Percentiles rank a stretch among this genome's conserved stretches.
These are phyloP conservation scores for Cotesia typhae DNA, from an alignment of 1,140 invertebrate genomes.

Conservation along the genomic window DNA sequence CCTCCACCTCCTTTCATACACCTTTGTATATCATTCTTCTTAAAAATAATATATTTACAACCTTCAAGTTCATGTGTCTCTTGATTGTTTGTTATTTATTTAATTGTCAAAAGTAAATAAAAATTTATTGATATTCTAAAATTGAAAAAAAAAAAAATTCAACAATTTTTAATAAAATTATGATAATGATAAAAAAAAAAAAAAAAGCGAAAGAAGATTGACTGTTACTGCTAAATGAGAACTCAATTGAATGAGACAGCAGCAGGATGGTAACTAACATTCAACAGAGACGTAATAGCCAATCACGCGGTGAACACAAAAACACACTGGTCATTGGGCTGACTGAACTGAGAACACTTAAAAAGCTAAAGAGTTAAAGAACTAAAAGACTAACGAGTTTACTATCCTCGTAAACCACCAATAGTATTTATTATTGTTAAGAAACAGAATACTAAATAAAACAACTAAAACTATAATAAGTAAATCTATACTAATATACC, in stretches of 20 bases:
- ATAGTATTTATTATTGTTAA: conserved; percentile 31
- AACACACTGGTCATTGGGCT: conserved; percentile 40
- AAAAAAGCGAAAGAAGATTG: conserved; percentile 33
- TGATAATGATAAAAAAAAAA: conserved; percentile 14
- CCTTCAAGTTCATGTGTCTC: no score
- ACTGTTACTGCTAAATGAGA: conserved; percentile 45
- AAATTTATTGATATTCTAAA: conserved; percentile 9
- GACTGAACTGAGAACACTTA: no score
- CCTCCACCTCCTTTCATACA: no score
- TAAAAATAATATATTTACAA: neutral
- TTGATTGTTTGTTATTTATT: no score
- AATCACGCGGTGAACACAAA: conserved; percentile 61
- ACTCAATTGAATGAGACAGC: conserved; percentile 56
- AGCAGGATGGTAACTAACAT: conserved; percentile 48
- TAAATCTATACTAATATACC: neutral
- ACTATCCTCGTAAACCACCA: conserved; percentile 55
- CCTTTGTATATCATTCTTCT: no score
- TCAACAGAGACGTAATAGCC: conserved; percentile 62
- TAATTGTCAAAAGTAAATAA: neutral
- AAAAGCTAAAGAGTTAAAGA: no score
- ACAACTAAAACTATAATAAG: neutral
- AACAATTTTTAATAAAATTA: no score
- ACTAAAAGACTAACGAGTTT: no score
- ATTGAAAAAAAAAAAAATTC: no score
- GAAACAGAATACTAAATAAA: conserved; percentile 8